Evolutionary conservation across 2,797 vertebrate species (phyloP).

Genomic region (Paramormyrops hopkinsi): DNA sequence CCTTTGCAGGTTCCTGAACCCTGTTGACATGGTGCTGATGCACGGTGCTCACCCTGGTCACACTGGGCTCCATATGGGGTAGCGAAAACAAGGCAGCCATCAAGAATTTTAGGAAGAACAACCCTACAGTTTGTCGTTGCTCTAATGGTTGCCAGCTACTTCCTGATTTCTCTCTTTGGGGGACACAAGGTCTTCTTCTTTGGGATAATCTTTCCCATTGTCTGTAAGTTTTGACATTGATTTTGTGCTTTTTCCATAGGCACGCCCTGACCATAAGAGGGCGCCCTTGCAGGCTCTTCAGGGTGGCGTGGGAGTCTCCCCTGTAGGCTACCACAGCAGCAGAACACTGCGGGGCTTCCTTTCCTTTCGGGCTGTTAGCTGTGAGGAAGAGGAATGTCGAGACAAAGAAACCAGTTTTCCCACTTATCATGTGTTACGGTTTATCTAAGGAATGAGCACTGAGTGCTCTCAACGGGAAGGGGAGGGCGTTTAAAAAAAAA

Average conservation of each 20-base stretch:
- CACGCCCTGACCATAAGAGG: background rate
- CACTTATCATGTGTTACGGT: background rate
- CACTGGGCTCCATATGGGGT: conserved; percentile 75
- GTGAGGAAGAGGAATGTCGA: background rate
- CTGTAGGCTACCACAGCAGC: background rate
- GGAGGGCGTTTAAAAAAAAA: background rate
- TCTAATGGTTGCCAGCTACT: conserved; percentile 78
- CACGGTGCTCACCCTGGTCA: conserved; percentile 71
- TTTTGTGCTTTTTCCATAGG: conserved; percentile 18
- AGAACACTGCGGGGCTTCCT: background rate
- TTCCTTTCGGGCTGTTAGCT: background rate
- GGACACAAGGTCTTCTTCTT: conserved; percentile 89
- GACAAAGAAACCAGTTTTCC: conserved; percentile 5
- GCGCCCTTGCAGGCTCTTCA: background rate
- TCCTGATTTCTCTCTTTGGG: conserved; percentile 81
- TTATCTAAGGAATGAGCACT: background rate
- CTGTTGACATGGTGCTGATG: conserved; percentile 80
- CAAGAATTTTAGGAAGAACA: conserved; percentile 76
- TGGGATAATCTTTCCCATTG: conserved; percentile 81
- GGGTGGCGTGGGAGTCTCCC: background rate
- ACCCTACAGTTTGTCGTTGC: conserved; percentile 73
- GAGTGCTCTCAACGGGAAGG: background rate
- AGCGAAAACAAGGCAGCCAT: conserved; percentile 75
- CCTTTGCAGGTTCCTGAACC: conserved; percentile 72
- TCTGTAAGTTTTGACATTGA: conserved; percentile 65